A percentile compares a stretch with the other conserved stretches of the same genome.
phyloP scores from a whole-genome alignment of 2,797 vertebrate genomes.

The Morus bassanus region DNA sequence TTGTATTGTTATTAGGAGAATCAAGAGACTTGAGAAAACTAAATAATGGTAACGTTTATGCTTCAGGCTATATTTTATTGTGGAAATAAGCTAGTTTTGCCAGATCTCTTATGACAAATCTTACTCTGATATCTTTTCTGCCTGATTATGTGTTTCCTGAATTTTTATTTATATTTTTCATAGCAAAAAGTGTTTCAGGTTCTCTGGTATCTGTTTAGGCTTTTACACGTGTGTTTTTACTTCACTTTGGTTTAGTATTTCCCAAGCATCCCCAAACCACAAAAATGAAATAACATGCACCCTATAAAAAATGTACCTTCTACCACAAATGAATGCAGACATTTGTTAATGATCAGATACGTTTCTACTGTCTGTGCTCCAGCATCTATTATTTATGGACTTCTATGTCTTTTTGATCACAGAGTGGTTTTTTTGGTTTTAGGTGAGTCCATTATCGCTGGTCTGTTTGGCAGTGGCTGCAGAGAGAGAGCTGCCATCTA shows the following conservation, averaged over 20 bases:
- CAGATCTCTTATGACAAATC: not conserved
- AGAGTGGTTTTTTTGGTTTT: not conserved
- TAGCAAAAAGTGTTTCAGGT: not conserved
- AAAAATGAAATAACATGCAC: not conserved
- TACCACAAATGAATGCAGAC: not conserved
- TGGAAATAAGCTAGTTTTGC: not conserved
- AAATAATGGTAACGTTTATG: not conserved
- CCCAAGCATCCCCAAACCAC: not conserved
- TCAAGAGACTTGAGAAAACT: not conserved
- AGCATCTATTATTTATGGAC: not conserved
- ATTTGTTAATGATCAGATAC: not conserved
- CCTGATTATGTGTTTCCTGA: not conserved
- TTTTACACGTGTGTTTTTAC: not conserved
- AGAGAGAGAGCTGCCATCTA: not conserved
- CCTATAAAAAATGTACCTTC: not conserved
- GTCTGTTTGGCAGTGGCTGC: not conserved
- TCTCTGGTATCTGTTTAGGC: not conserved
- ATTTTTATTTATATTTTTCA: not conserved
- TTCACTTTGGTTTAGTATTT: not conserved
- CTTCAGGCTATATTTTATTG: not conserved
- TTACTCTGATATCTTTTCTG: not conserved
- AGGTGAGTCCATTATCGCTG: not conserved
- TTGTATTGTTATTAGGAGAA: not conserved
- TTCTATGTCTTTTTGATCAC: not conserved
- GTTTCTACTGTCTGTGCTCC: not conserved